These are phyloP conservation scores for Ochlodes sylvanus DNA, from an alignment of 2,888 invertebrate species.

Conservation along the genomic window DNA sequence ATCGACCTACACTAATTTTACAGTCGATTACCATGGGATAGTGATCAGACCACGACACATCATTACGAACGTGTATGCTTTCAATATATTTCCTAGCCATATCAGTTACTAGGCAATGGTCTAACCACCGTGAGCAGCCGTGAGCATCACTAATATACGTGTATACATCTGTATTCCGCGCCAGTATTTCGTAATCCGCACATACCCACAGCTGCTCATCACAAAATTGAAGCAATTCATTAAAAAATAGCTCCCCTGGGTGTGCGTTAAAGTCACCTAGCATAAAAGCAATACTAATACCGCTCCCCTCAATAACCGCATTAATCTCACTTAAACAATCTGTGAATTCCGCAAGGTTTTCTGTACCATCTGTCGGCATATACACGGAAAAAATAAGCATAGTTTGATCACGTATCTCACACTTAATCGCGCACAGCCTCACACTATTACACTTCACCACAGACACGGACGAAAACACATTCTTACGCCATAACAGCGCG, in stretches of 20 bases:
- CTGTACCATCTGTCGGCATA: slow-evolving; percentile 36
- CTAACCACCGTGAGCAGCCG: slow-evolving; percentile 35
- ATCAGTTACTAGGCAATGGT: slow-evolving; percentile 33
- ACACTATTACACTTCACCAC: slow-evolving; percentile 43
- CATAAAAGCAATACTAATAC: slow-evolving; percentile 22
- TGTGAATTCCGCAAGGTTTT: slow-evolving; percentile 36
- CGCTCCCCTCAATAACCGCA: slow-evolving; percentile 28
- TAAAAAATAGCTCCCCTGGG: slow-evolving; percentile 35
- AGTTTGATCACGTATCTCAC: slow-evolving; percentile 16
- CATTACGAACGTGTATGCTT: slow-evolving; percentile 19
- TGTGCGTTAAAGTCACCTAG: slow-evolving; percentile 31
- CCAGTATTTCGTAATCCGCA: slow-evolving; percentile 27
- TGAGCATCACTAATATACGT: slow-evolving; percentile 31
- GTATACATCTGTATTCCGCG: slow-evolving; percentile 7
- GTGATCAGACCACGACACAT: slow-evolving; percentile 40
- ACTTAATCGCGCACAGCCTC: slow-evolving; percentile 42
- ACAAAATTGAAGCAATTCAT: slow-evolving; percentile 34
- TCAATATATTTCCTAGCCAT: slow-evolving; percentile 18
- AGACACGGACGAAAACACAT: slow-evolving; percentile 41
- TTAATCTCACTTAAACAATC: slow-evolving; percentile 38
- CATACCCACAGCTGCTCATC: slow-evolving; percentile 33
- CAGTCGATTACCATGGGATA: slow-evolving; percentile 23
- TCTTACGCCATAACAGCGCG: slow-evolving; percentile 46
- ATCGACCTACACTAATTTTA: too few species aligned
- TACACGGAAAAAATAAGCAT: slow-evolving; percentile 39